These are phyloP conservation scores for Cryptoprocta ferox DNA, from an alignment of 2,797 vertebrate species.

Conservation along the genomic window DNA sequence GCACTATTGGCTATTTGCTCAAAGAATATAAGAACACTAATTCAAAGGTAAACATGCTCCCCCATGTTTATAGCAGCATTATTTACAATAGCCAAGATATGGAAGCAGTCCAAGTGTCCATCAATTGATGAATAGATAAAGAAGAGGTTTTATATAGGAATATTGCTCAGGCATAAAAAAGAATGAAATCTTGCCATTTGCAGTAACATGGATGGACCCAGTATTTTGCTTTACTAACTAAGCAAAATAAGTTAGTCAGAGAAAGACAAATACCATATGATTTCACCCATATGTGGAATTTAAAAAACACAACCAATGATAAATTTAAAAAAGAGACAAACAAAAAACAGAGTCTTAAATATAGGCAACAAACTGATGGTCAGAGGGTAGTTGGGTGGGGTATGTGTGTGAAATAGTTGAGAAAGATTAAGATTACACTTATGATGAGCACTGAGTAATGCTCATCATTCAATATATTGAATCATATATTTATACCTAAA, in stretches of 20 bases:
- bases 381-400: background rate
- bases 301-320: background rate
- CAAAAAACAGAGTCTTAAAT: background rate
- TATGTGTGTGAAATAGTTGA: background rate
- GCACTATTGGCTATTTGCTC: background rate
- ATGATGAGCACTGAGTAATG: background rate
- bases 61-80: background rate
- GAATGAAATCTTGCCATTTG: background rate
- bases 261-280: background rate
- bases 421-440: background rate
- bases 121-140: background rate
- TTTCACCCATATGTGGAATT: background rate
- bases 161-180: background rate
- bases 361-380: background rate
- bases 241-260: background rate
- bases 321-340: background rate
- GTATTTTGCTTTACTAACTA: background rate
- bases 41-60: background rate
- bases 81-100: background rate
- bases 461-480: too few relatives aligned
- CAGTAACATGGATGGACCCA: background rate
- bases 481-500: background rate
- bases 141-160: background rate
- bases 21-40: background rate
- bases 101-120: background rate